Conservation (phyloP, 1,140 invertebrate species). For the Drosophila melanica region DNA sequence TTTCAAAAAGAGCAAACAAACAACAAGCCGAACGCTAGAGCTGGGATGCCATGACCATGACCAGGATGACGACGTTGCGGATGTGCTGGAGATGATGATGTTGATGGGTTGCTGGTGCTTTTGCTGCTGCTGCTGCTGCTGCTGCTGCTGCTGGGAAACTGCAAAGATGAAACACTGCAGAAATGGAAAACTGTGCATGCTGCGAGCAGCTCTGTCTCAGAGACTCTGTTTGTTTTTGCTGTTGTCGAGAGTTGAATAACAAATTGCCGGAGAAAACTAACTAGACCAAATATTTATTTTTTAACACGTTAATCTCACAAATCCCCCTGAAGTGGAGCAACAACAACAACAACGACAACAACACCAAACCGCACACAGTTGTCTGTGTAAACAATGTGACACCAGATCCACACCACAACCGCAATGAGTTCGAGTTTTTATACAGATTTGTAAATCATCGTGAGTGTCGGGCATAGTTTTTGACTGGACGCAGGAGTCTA, state of each 20-base stretch:
- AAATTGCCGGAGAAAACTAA: slow-evolving; percentile 77
- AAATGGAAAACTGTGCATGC: slow-evolving; percentile 59
- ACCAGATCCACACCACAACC: slow-evolving; percentile 48
- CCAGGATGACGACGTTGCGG: slow-evolving; percentile 50
- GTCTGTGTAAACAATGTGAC: slow-evolving; percentile 69
- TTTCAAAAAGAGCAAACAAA: slow-evolving; percentile 74
- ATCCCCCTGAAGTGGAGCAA: slow-evolving; percentile 69
- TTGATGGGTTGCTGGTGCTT: slow-evolving; percentile 22
- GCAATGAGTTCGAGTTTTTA: slow-evolving; percentile 56
- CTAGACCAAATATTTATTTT: slow-evolving; percentile 81
- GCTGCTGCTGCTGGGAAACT: slow-evolving; percentile 18
- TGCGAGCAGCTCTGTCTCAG: slow-evolving; percentile 14
- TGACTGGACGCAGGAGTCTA: slow-evolving; percentile 74
- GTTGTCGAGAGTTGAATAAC: slow-evolving; percentile 63
- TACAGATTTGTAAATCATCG: slow-evolving; percentile 65
- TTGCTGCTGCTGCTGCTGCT: slow-evolving; percentile 1
- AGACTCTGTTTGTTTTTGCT: slow-evolving; percentile 62
- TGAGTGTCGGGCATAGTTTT: slow-evolving; percentile 35
- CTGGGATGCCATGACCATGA: slow-evolving; percentile 38
- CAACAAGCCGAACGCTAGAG: slow-evolving; percentile 32
- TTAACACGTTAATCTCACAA: slow-evolving; percentile 81
- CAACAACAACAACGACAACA: slow-evolving; percentile 46
- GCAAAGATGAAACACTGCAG: slow-evolving; percentile 52
- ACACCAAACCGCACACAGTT: slow-evolving; percentile 67
- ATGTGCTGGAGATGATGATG: slow-evolving; percentile 49